These are phyloP conservation scores for Entelurus aequoreus DNA, from an alignment of 2,113 vertebrate species.

Conservation along the genomic window DNA sequence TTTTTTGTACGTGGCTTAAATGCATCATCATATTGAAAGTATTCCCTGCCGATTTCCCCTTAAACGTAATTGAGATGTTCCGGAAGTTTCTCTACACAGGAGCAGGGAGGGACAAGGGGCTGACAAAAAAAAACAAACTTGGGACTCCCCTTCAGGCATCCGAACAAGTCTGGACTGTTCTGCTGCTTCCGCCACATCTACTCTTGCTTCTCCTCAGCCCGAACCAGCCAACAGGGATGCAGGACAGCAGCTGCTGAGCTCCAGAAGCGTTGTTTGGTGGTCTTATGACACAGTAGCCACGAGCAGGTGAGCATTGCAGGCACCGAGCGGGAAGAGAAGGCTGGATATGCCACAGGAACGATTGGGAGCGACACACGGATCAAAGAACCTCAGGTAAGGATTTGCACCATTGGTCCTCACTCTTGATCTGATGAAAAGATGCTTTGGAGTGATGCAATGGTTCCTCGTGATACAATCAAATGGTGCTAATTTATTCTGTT, in stretches of 20 bases:
- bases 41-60: background rate
- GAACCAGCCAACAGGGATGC: slow-evolving; percentile 39
- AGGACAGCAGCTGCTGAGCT: slow-evolving; percentile 11
- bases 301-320: slow-evolving; percentile 5
- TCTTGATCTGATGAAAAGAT: background rate
- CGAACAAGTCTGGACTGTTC: slow-evolving; percentile 69
- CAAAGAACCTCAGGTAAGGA: slow-evolving; percentile 42
- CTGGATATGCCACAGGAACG: slow-evolving; percentile 57
- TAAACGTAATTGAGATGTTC: background rate
- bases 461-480: background rate
- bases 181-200: slow-evolving; percentile 23
- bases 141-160: slow-evolving; percentile 63
- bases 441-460: background rate
- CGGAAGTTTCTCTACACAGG: slow-evolving; percentile 16
- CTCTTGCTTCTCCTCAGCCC: slow-evolving; percentile 25
- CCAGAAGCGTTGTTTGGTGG: slow-evolving; percentile 1
- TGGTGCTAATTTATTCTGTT: background rate
- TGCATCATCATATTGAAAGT: no score
- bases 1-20: no score
- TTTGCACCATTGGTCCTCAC: background rate
- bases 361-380: slow-evolving; percentile 30
- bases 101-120: slow-evolving; percentile 45
- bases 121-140: slow-evolving; percentile 20
- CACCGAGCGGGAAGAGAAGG: slow-evolving; percentile 7
- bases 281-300: slow-evolving; percentile 10